phyloP scores from a whole-genome alignment of 2,888 invertebrate species.

The Rhaphigaster nebulosa region DNA sequence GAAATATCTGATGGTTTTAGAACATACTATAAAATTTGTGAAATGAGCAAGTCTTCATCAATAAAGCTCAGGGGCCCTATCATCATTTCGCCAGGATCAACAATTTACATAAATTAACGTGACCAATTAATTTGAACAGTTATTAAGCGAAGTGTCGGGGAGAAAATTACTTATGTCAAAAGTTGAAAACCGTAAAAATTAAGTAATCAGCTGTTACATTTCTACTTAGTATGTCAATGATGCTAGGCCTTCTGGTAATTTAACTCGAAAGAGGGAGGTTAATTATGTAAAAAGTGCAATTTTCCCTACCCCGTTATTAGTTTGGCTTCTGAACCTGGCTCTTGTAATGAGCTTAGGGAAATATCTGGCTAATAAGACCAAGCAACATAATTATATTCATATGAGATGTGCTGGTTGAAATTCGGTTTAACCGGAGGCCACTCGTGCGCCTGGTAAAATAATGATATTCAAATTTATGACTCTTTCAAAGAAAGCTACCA shows the following conservation, averaged over 20 bases:
- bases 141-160: neutral
- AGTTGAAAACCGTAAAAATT: constrained; percentile 5
- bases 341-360: constrained; percentile 1
- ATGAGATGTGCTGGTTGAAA: neutral
- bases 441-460: neutral
- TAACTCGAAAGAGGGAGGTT: neutral
- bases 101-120: neutral
- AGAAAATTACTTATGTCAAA: constrained; percentile 13
- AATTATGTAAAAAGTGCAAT: constrained; percentile 44
- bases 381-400: neutral
- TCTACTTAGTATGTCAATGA: constrained; percentile 14
- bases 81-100: neutral
- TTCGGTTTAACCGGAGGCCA: neutral
- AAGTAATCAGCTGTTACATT: constrained; percentile 29
- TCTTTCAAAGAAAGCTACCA: neutral
- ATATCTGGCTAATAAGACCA: constrained; percentile 5
- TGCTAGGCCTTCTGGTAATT: neutral
- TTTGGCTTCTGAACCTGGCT: neutral
- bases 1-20: neutral
- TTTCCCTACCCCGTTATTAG: constrained; percentile 14
- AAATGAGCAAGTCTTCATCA: neutral
- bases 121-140: constrained; percentile 12
- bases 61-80: neutral
- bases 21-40: neutral
- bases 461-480: constrained; percentile 23